Base-by-base conservation (phyloP, 2,113 vertebrate genomes). In the Callorhinus ursinus region DNA sequence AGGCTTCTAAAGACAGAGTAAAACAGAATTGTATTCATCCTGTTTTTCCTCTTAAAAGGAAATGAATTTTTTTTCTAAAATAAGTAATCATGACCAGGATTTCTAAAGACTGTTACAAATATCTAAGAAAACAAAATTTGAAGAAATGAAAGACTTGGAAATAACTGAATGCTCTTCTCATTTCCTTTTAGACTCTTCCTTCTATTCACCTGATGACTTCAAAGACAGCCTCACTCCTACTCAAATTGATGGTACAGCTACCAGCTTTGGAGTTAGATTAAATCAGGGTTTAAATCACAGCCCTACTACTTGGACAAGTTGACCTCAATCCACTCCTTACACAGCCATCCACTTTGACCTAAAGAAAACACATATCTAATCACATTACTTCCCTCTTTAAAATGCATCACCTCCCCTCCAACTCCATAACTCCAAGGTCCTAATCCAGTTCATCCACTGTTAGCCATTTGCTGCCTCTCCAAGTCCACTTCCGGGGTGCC, bases 361-460 rank as follows among this genome's bases (percentile, higher is more conserved):
- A 92, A 92, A 86, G 88, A 95, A 95, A 95, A 92, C 80, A 88
- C 13, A 1, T 18, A 92, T 36, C 74, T 49, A 94, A 85, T n/a
- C 24, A 85, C 53, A 61, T 81, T 71, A 87, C 4, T 79, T 84
- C 24, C 31, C 87, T 88, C 71, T 63, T 80, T 65, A 83, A 80
- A 46, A 59, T 6, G 63, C 36, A 81, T 86, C 53, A 61, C 18
- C 42, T 84, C 72, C n/a, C 26, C 65, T 74, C 63, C 55, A 74
- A 57, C 82, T 33, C 67, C 88, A 63, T 31, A 80, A 51, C 59
- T 51, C 31, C 21, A 33, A 82, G 67, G 76, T 33, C 61, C 61
- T 63, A 63, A 72, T 71, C 46, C 21, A 84, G 33, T 57, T 65
- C 81, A 39, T 76, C 24, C 53, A 72, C 31, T 55, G 82, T 76